phyloP scores from a whole-genome alignment of 1,140 invertebrate genomes.

The Trachelipus rathkii region DNA sequence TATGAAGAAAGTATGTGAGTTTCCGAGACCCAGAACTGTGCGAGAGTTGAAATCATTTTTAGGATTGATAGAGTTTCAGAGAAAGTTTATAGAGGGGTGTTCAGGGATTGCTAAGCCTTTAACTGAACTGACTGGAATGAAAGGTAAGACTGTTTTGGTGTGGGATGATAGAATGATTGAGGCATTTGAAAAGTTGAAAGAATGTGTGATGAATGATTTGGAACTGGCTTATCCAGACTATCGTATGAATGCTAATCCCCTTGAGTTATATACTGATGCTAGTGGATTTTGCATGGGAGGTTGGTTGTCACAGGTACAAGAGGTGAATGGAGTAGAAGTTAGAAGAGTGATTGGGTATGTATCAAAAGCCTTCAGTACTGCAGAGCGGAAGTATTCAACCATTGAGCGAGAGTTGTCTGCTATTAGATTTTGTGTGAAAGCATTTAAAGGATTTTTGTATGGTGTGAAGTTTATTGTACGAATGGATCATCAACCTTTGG shows the following conservation, averaged over 20 bases:
- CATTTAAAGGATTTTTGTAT: constrained; percentile 9
- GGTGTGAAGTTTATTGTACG: constrained; percentile 7
- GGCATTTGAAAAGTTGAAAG: neutral
- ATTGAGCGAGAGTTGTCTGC: constrained; percentile 12
- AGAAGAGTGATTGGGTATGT: too few species aligned
- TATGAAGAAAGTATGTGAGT: neutral
- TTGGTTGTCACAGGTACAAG: neutral
- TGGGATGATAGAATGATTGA: neutral
- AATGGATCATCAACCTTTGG: constrained; percentile 14
- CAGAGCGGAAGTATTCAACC: constrained; percentile 8
- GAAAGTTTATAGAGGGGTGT: neutral
- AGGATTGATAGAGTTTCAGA: neutral
- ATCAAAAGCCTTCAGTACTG: neutral
- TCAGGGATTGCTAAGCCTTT: neutral
- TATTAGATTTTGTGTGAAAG: neutral
- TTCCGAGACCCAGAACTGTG: neutral
- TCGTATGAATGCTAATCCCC: neutral
- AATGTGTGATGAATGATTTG: neutral
- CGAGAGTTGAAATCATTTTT: neutral
- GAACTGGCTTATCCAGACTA: constrained; percentile 8
- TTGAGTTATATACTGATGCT: neutral
- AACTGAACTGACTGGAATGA: neutral
- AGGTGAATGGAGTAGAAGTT: too few species aligned
- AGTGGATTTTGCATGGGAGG: neutral
- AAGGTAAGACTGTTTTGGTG: neutral